Percentiles rank a stretch among this genome's conserved stretches.
Conservation (phyloP, 2,797 vertebrate genomes). For the Neopelma chrysocephalum region DNA sequence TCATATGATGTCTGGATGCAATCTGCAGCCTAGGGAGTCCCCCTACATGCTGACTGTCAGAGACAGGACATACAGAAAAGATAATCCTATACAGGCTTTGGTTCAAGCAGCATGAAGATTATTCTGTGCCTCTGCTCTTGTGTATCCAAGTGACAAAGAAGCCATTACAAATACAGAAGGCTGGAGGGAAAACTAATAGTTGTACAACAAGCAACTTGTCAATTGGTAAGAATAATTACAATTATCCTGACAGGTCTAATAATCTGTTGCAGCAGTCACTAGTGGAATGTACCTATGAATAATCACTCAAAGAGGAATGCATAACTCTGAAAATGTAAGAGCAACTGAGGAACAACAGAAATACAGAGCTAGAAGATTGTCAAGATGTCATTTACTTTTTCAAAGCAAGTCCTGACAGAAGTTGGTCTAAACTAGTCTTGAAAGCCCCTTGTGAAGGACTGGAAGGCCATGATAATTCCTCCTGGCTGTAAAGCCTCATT, state of each 20-base stretch:
- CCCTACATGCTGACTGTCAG: neutral
- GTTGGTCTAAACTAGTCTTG: constrained; percentile 40
- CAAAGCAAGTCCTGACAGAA: constrained; percentile 34
- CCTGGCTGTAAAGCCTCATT: constrained; percentile 39
- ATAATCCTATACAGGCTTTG: neutral
- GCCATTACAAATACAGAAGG: neutral
- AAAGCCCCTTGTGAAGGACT: constrained; percentile 22
- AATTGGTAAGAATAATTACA: constrained; percentile 1
- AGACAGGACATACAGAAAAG: neutral
- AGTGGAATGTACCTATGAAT: neutral
- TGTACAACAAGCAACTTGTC: neutral
- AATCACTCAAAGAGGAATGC: neutral
- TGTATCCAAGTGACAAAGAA: neutral
- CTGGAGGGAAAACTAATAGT: neutral
- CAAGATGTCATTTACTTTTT: constrained; percentile 9
- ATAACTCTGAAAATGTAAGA: constrained; percentile 2
- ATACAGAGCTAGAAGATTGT: neutral
- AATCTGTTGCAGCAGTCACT: constrained; percentile 7
- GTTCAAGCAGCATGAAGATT: neutral
- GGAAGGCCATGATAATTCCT: constrained; percentile 48
- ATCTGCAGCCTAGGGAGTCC: neutral
- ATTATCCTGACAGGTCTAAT: constrained; percentile 1
- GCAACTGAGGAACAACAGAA: neutral
- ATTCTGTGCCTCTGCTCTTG: neutral
- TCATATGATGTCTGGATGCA: neutral